These are phyloP conservation scores for Pandemis heparana DNA, from an alignment of 2,888 invertebrate species.

Conservation along the genomic window DNA sequence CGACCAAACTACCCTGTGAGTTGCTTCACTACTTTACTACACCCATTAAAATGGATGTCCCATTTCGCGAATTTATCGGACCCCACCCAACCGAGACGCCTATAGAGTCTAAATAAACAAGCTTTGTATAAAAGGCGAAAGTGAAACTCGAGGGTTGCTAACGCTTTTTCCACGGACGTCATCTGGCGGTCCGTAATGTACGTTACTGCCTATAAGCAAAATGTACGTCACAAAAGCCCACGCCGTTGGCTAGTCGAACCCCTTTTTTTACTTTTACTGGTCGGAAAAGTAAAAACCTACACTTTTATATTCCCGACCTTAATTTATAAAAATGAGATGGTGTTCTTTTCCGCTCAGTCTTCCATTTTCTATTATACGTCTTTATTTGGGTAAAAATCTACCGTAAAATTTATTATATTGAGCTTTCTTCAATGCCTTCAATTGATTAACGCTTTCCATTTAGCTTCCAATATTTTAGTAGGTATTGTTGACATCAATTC, in stretches of 20 bases:
- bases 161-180: conserved; percentile 25
- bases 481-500: neutral
- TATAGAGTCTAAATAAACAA: conserved; percentile 37
- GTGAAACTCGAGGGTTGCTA: conserved; percentile 24
- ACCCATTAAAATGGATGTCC: conserved; percentile 18
- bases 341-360: conserved; percentile 6
- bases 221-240: conserved; percentile 24
- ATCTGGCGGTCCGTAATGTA: conserved; percentile 26
- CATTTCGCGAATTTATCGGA: conserved; percentile 22
- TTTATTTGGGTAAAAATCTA: conserved; percentile 18
- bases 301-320: conserved; percentile 20
- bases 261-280: conserved; percentile 30
- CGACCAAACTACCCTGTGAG: conserved; percentile 88
- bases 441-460: conserved; percentile 4
- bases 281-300: conserved; percentile 22
- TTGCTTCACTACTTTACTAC: conserved; percentile 37
- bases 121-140: conserved; percentile 39
- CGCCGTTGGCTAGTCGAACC: conserved; percentile 22
- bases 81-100: conserved; percentile 15
- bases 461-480: neutral
- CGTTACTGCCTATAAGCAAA: conserved; percentile 33
- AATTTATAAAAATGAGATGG: conserved; percentile 34
- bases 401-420: neutral
- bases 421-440: neutral
- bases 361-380: conserved; percentile 20